Evolutionary conservation across 2,113 vertebrate genomes (phyloP), one percentile per base, ranked within the genome.

Genomic region (Crocuta crocuta): DNA sequence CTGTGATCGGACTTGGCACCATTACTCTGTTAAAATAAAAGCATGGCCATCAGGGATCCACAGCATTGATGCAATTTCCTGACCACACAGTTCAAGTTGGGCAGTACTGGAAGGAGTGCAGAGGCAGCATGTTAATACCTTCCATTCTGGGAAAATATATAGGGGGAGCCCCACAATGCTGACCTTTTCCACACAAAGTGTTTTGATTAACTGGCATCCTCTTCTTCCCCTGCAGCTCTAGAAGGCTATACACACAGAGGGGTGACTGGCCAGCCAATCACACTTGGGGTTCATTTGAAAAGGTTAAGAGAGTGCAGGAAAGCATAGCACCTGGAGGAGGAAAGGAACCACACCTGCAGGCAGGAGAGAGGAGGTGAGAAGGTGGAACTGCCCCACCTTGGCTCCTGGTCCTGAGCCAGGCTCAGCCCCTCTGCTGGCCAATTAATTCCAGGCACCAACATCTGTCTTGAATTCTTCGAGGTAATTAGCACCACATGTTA

Each of bases 401-500:
- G 11, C 17, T 45, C 70, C 89, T 50, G 55, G 80, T 94, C 93
- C 88, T 93, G 93, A 82, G 82, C 98, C 95, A 97, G 80, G 2
- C 10, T 70, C 61, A 26, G 80, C 95, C 97, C 97, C 96, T 89
- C 97, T 1, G 16, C 96, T 76, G 95, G 83, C 95, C 95, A 97
- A 95, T 98, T 99, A 98, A 98, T 98, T 98, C 97, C 95, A 98
- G 98, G 91, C 98, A 98, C 98, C 98, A 98, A 98, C 96, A 97
- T 96, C 98, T 98, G 98, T 93, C 98, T 95, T 97, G 96, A 97
- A 98, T 98, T 98, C 98, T 97, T 99, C 97, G 92, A 98, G 98
- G 96, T 99, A 99, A 99, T 99, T 98, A 99, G 98, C 98, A 97
- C 96, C 97, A 94, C 91, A 50, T 98, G 98, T 98, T 98, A 98